Percentiles rank a stretch among this genome's conserved stretches.
Evolutionary conservation across 1,140 invertebrate genomes (phyloP).

Genomic region (Drosophila nasuta): DNA sequence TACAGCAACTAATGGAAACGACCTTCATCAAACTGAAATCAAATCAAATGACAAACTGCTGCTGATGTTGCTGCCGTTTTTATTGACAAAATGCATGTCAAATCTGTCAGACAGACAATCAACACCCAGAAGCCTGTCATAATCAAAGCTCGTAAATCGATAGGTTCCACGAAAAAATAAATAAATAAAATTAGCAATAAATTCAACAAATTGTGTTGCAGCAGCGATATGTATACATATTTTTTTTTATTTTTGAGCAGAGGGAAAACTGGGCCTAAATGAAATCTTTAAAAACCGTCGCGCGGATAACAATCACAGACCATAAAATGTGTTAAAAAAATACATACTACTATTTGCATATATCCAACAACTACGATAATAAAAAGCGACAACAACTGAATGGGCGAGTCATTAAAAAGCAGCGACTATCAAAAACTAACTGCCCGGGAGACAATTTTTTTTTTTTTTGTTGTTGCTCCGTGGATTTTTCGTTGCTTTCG

Average conservation of each 20-base stretch:
- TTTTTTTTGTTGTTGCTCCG: constrained; percentile 24
- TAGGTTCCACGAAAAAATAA: constrained; percentile 12
- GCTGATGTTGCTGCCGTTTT: constrained; percentile 34
- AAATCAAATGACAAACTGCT: constrained; percentile 61
- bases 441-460: constrained; percentile 55
- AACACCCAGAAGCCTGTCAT: constrained; percentile 58
- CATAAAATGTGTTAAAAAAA: constrained; percentile 58
- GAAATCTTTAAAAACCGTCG: constrained; percentile 54
- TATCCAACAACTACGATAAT: constrained; percentile 26
- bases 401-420: constrained; percentile 72
- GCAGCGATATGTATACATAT: background rate
- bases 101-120: constrained; percentile 65
- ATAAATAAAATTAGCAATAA: constrained; percentile 66
- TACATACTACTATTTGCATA: constrained; percentile 60
- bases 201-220: constrained; percentile 25
- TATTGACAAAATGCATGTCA: constrained; percentile 76
- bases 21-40: constrained; percentile 76
- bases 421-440: constrained; percentile 74
- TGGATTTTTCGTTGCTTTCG: constrained; percentile 3
- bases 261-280: constrained; percentile 24
- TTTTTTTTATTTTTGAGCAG: background rate
- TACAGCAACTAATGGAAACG: constrained; percentile 58
- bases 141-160: constrained; percentile 43
- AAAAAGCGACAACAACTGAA: constrained; percentile 24
- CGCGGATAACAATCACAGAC: constrained; percentile 65